Evolutionary conservation across 2,797 vertebrate genomes (phyloP).

Genomic region (Peromyscus attwateri): DNA sequence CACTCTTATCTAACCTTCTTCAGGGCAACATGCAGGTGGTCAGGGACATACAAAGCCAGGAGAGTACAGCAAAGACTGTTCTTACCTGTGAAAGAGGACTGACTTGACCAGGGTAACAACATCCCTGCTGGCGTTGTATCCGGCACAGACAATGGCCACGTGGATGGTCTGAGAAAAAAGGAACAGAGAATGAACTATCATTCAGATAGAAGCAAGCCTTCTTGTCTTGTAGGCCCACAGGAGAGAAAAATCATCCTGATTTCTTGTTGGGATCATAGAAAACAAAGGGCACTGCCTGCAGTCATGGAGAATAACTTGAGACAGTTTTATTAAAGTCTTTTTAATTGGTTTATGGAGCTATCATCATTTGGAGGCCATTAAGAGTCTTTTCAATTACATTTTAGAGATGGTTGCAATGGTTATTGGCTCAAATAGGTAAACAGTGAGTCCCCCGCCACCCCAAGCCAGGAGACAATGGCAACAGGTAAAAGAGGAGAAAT

Average conservation of each 20-base stretch:
- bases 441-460: not conserved
- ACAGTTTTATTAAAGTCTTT: constrained; percentile 85
- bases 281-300: constrained; percentile 75
- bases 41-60: accelerated
- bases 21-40: not conserved
- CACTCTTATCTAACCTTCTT: not conserved
- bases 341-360: constrained; percentile 86
- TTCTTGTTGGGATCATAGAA: constrained; percentile 65
- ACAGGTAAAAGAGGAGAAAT: not conserved
- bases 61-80: not conserved
- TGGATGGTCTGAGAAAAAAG: constrained; percentile 94
- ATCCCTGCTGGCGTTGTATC: constrained; percentile 98
- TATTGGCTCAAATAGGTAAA: constrained; percentile 71
- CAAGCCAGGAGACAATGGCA: not conserved
- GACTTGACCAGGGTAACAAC: constrained; percentile 99
- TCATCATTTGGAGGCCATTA: constrained; percentile 86
- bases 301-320: constrained; percentile 81
- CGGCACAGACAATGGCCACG: constrained; percentile 98
- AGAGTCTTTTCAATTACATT: constrained; percentile 80
- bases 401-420: constrained; percentile 75
- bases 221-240: not conserved
- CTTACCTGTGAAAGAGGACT: constrained; percentile 98
- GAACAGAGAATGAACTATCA: constrained; percentile 64
- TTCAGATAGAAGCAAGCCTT: constrained; percentile 40
- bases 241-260: constrained; percentile 51